Base-by-base conservation (phyloP, 2,113 vertebrate genomes). In the Entelurus aequoreus region DNA sequence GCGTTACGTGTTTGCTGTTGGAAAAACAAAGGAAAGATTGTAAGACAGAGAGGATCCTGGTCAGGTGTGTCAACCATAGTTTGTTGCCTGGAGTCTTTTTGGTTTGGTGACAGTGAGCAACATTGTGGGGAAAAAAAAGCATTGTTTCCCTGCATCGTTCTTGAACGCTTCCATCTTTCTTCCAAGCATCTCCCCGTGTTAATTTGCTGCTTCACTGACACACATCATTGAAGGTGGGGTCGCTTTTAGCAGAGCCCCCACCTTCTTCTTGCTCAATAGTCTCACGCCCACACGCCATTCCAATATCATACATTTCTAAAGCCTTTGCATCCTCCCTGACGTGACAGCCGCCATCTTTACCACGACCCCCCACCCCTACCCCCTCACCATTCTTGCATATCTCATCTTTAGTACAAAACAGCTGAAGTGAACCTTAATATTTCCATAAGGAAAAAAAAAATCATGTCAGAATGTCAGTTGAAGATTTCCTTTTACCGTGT, bases 161-260 rank as follows among this genome's bases (percentile, higher is more conserved):
- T 80, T 86, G 61, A 77, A 83, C 79, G 65, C 42, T 46, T 46
- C 42, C 42, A 46, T 46, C 42, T 6, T 77, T 77, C 81, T 66
- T 75, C 83, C 10, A 8, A 42, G 2, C 86, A 78, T 87, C 86
- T 76, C 83, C 79, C 84, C 77, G 49, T 90, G 90, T 92, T 91
- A 90, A 92, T 92, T 92, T 92, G 88, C 89, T 90, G 90, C 90
- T 92, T 90, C 90, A 90, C 83, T 90, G 90, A 90, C 87, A 92
- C 82, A 72, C 81, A 84, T 91, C 88, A 91, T 88, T 88, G 82
- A 16, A 19, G 38, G 79, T 85, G 84, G 86, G 83, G 82, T 86
- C 77, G 49, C 80, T 84, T 90, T 85, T 88, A 90, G 88, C 86
- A 91, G 88, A 83, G 83, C 79, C 51, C 69, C 84, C 75, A 47